phyloP scores from a whole-genome alignment of 2,888 invertebrate species.

The Drosophila quinaria region DNA sequence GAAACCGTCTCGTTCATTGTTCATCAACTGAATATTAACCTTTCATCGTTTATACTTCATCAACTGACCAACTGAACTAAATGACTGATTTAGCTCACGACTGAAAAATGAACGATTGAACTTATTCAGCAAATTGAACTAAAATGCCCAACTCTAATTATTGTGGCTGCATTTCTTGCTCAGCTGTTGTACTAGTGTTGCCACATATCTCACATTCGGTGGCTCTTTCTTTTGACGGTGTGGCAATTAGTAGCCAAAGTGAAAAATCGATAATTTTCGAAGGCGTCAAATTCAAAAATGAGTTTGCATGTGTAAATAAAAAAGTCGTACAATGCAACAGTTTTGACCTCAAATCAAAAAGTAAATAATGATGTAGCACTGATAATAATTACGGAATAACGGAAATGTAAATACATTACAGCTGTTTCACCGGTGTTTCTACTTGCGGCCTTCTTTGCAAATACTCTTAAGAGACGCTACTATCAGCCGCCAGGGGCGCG shows the following conservation, averaged over 20 bases:
- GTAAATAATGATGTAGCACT: too few relatives aligned
- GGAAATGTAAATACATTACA: background rate
- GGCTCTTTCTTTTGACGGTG: background rate
- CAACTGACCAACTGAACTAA: too few relatives aligned
- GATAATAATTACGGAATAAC: background rate
- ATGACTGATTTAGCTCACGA: too few relatives aligned
- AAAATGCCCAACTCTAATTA: too few relatives aligned
- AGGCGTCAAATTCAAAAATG: conserved; percentile 1
- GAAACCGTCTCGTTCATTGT: too few relatives aligned
- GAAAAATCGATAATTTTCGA: conserved; percentile 1
- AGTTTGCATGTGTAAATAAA: background rate
- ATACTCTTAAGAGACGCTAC: background rate
- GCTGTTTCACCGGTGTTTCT: conserved; percentile 1
- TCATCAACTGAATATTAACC: too few relatives aligned
- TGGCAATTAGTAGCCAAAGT: conserved; percentile 16
- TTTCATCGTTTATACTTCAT: too few relatives aligned
- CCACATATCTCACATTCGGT: background rate
- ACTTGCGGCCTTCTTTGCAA: background rate
- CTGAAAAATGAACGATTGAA: too few relatives aligned
- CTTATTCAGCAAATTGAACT: too few relatives aligned
- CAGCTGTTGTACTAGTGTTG: conserved; percentile 39
- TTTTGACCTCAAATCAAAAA: background rate
- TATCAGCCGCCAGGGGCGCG: conserved; percentile 18
- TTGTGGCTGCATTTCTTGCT: conserved; percentile 1
- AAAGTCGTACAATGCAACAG: background rate